Evolutionary conservation across 2,888 invertebrate genomes (phyloP).

Genomic region (Cerastis leucographa): DNA sequence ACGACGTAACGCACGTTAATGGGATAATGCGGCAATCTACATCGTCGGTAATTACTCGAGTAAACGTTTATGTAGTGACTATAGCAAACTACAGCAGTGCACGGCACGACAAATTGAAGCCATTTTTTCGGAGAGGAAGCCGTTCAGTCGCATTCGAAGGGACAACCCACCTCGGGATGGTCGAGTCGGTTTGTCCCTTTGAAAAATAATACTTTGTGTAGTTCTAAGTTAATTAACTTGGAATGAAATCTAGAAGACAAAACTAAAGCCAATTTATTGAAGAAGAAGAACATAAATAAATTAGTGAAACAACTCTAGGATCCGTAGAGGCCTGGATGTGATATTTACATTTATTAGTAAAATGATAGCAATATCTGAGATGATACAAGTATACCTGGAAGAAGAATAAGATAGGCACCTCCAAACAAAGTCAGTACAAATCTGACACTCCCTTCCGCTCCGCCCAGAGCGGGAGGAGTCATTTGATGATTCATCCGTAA

Average conservation of each 20-base stretch:
- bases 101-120: conserved; percentile 35
- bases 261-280: background rate
- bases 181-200: conserved; percentile 28
- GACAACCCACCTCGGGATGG: conserved; percentile 28
- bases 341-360: background rate
- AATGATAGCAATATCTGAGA: background rate
- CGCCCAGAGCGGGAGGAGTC: no score
- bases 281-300: background rate
- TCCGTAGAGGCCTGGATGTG: background rate
- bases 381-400: background rate
- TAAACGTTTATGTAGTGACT: conserved; percentile 31
- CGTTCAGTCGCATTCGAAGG: conserved; percentile 38
- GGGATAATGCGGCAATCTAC: conserved; percentile 27
- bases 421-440: no score
- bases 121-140: conserved; percentile 10
- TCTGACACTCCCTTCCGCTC: no score
- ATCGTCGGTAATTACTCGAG: conserved; percentile 14
- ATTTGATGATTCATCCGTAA: no score
- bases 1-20: conserved; percentile 14
- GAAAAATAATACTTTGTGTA: conserved; percentile 24
- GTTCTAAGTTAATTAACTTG: conserved; percentile 1
- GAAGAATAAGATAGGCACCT: background rate
- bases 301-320: background rate
- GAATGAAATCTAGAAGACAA: background rate
- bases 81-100: conserved; percentile 19